Conservation (phyloP, 2,888 invertebrate genomes). For the Cantharis nigra region DNA sequence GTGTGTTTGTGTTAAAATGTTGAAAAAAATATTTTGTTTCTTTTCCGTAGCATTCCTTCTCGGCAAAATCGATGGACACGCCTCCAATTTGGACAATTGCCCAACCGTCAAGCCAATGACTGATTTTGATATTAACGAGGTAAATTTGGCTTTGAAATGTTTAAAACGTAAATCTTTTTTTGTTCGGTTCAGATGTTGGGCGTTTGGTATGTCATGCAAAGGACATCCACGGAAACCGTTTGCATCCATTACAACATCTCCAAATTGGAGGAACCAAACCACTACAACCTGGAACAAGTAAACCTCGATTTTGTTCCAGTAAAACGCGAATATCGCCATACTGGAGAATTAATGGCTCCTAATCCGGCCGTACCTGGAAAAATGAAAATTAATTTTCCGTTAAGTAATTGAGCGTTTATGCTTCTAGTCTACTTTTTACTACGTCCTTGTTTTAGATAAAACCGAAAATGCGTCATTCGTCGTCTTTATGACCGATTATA, state of each 20-base stretch:
- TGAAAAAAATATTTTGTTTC: not conserved
- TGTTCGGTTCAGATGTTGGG: slow-evolving; percentile 68
- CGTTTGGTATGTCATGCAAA: slow-evolving; percentile 82
- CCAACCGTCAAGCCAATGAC: slow-evolving; percentile 74
- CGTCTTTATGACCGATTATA: slow-evolving; percentile 75
- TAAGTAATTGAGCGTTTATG: slow-evolving; percentile 65
- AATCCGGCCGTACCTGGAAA: slow-evolving; percentile 68
- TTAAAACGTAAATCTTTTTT: not conserved
- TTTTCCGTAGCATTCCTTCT: not conserved
- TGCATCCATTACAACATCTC: slow-evolving; percentile 83
- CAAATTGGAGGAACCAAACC: slow-evolving; percentile 68
- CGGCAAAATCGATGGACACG: slow-evolving; percentile 57
- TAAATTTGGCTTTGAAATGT: slow-evolving; percentile 51
- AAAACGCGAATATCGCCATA: slow-evolving; percentile 80
- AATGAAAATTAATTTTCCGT: slow-evolving; percentile 78
- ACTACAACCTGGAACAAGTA: slow-evolving; percentile 71
- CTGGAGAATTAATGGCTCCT: slow-evolving; percentile 69
- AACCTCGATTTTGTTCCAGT: slow-evolving; percentile 74
- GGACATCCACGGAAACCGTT: slow-evolving; percentile 79
- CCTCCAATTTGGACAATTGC: slow-evolving; percentile 76
- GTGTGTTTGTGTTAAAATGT: slow-evolving; percentile 4
- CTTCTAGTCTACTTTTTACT: not conserved
- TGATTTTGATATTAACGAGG: slow-evolving; percentile 76
- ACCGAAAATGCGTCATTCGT: slow-evolving; percentile 77
- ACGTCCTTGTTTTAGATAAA: slow-evolving; percentile 61